Base-by-base conservation (phyloP, 2,797 vertebrate genomes). In the Kryptopterus vitreolus region DNA sequence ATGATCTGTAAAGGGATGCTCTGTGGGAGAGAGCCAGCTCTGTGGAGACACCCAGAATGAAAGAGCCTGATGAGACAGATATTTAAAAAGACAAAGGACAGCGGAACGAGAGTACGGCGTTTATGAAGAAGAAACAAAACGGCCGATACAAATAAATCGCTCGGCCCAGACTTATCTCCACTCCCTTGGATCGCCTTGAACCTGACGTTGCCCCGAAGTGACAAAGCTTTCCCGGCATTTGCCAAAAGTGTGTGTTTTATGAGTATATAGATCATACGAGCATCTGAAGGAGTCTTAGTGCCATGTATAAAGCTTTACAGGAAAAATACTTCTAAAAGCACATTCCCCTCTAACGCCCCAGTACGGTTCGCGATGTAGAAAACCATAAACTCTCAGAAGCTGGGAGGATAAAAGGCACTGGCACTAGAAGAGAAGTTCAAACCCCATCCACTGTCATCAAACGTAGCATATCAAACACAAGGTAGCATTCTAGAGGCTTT, bases 11-110 rank as follows among this genome's bases (percentile, higher is more conserved):
- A 87, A 70, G 97, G 96, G 79, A 99, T 90, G 84, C 94, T 95
- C 91, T 98, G 98, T 84, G 97, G 96, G 90, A 99, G 94, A 94
- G 96, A 97, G 70, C 97, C 97, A 48, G 97, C 98, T 92, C 98
- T 99, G 57, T 86, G 57, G 88, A 75, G 78, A 88, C 85, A 68
- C 35, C 48, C 1, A 73, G 13, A 63, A 52, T 65, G 26, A 72
- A 50, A 62, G 29, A 65, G 10, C 58, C 11, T 52, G 20, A 53
- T 15, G 29, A 26, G 57, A 80, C 22, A 38, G 13, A 35, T 33
- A 50, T 70, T 10, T 61, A 10, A 79, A 59, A n/a, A 24, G 31
- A 38, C 16, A 63, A 20, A 62, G 70, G 52, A 38, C 20, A n/a
- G 7, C 16, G 55, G 4, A 15, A n/a, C n/a, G 20, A 63, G 57